Percentiles rank a stretch among this genome's conserved stretches.
Conservation (phyloP, 2,113 vertebrate genomes). For the Cyprinus carpio region DNA sequence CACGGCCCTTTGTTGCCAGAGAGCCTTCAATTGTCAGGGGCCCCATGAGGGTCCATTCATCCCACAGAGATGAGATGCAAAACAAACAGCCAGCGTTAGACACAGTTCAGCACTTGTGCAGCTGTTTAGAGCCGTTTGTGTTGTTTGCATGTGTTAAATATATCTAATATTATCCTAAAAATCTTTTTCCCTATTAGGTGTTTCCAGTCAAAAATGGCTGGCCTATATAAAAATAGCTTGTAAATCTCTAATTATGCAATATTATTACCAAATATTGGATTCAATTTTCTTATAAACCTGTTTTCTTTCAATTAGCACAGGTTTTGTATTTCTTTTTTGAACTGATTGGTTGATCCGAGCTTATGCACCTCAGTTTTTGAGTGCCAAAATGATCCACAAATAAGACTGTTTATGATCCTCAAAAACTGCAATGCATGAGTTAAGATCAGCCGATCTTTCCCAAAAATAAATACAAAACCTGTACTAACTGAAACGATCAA, state of each 20-base stretch:
- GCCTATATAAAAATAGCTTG: too few relatives aligned
- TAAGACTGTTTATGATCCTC: background rate
- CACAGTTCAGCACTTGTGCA: background rate
- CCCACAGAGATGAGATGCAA: background rate
- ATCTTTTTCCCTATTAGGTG: too few relatives aligned
- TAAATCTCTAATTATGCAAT: too few relatives aligned
- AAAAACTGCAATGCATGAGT: background rate
- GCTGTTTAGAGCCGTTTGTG: background rate
- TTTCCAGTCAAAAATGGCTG: too few relatives aligned
- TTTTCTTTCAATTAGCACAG: too few relatives aligned
- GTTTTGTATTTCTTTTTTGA: too few relatives aligned
- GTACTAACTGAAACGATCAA: background rate
- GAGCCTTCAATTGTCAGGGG: background rate
- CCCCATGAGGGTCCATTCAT: constrained; percentile 22
- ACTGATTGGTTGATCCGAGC: too few relatives aligned
- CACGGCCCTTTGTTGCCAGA: constrained; percentile 25
- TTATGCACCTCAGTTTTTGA: too few relatives aligned
- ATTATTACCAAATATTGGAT: too few relatives aligned
- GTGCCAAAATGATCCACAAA: background rate
- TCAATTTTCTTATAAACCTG: too few relatives aligned
- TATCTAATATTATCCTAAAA: too few relatives aligned
- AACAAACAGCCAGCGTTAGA: background rate
- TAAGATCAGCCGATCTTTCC: background rate
- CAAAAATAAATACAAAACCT: background rate
- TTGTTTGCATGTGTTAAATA: too few relatives aligned